Conservation (phyloP, 1,140 invertebrate species). For the Tribolium castaneum region DNA sequence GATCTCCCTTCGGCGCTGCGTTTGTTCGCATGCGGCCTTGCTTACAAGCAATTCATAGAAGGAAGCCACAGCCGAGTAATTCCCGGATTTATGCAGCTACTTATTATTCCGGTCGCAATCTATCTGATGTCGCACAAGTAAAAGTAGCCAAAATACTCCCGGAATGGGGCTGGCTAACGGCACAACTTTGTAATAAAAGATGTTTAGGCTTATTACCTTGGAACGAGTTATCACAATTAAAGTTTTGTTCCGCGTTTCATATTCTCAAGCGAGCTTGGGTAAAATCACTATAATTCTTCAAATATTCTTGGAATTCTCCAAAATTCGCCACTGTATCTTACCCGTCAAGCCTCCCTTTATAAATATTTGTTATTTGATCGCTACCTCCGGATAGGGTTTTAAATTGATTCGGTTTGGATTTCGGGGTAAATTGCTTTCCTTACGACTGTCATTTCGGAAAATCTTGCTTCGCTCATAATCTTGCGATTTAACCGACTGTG, state of each 20-base stretch:
- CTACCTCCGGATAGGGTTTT: not conserved
- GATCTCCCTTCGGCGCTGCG: not conserved
- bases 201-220: slow-evolving; percentile 14
- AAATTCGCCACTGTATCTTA: not conserved
- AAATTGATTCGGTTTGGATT: not conserved
- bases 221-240: slow-evolving; percentile 1
- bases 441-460: slow-evolving; percentile 14
- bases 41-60: slow-evolving; percentile 41
- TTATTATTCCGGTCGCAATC: slow-evolving; percentile 45
- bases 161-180: not conserved
- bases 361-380: slow-evolving; percentile 15
- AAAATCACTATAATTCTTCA: no score
- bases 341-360: not conserved
- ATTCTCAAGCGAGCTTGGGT: no score
- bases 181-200: slow-evolving; percentile 24
- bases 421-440: slow-evolving; percentile 1
- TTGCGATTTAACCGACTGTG: not conserved
- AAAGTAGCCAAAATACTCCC: slow-evolving; percentile 26
- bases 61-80: slow-evolving; percentile 44
- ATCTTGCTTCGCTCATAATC: slow-evolving; percentile 15
- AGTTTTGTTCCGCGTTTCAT: no score
- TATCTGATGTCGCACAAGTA: slow-evolving; percentile 22
- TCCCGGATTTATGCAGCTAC: slow-evolving; percentile 45
- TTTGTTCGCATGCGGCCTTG: not conserved
- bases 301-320: not conserved